Percentiles rank a stretch among this genome's conserved stretches.
Conservation (phyloP, 2,113 vertebrate species). For the Apeltes quadracus region DNA sequence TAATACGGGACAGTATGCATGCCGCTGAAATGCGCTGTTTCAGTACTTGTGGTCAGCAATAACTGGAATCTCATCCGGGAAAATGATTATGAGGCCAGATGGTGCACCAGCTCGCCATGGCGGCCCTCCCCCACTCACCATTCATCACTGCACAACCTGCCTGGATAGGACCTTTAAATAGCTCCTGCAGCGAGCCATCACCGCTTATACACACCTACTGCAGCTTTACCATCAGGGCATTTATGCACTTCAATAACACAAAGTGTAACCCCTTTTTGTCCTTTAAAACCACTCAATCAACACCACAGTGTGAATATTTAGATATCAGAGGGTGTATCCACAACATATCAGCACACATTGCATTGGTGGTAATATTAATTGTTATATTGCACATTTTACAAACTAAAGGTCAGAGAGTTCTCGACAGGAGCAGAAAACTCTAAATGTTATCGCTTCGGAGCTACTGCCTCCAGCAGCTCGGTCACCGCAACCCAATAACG, state of each 20-base stretch:
- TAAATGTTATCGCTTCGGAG: too few relatives aligned
- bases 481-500: too few relatives aligned
- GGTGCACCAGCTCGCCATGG: conserved; percentile 50
- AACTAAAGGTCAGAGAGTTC: too few relatives aligned
- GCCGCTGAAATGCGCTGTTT: not conserved
- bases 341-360: not conserved
- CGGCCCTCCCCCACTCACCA: conserved; percentile 62
- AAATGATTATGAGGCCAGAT: conserved; percentile 72
- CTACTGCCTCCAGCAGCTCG: too few relatives aligned
- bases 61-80: conserved; percentile 38
- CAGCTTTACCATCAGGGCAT: not conserved
- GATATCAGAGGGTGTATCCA: not conserved
- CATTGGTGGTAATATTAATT: not conserved
- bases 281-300: not conserved
- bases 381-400: too few relatives aligned
- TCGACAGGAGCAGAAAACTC: too few relatives aligned
- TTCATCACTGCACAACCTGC: conserved; percentile 43
- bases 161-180: conserved; percentile 46
- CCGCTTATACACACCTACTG: conserved; percentile 7
- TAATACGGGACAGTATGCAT: not conserved
- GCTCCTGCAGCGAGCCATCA: conserved; percentile 23
- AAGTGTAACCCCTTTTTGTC: not conserved
- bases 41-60: conserved; percentile 18
- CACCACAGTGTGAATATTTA: not conserved
- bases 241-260: not conserved